Evolutionary conservation across 2,113 vertebrate genomes (phyloP).

Genomic region (Saimiri boliviensis): DNA sequence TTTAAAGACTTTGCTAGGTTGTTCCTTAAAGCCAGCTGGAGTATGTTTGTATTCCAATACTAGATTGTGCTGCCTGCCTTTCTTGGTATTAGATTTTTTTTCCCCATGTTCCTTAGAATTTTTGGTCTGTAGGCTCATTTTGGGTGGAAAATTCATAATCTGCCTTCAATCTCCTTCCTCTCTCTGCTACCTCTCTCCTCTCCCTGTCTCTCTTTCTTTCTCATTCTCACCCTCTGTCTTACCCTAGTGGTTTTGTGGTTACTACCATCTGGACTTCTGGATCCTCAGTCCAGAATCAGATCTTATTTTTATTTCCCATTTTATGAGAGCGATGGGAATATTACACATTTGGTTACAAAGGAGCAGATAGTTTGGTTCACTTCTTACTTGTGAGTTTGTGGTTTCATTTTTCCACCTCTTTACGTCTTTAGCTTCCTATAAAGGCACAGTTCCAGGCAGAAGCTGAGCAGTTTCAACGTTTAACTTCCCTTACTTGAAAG

Average conservation of each 20-base stretch:
- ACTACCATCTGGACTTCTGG: neutral
- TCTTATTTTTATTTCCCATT: neutral
- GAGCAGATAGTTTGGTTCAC: neutral
- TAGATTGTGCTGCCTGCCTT: neutral
- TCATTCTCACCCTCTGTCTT: neutral
- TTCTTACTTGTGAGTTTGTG: neutral
- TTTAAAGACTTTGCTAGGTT: conserved; percentile 10
- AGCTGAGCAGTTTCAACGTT: neutral
- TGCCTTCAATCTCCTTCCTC: neutral
- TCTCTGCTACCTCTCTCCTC: too few relatives aligned
- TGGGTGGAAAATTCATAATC: neutral
- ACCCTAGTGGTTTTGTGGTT: neutral
- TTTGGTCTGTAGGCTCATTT: neutral
- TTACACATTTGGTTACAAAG: neutral
- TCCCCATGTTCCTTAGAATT: neutral
- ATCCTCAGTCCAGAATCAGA: neutral
- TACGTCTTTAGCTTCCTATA: neutral
- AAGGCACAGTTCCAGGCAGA: neutral
- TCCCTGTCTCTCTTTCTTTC: neutral
- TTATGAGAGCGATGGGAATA: neutral
- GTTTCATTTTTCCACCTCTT: neutral
- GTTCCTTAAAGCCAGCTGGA: conserved; percentile 3
- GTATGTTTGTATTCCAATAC: neutral
- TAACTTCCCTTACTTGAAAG: neutral
- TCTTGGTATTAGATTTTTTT: neutral